These are phyloP conservation scores for Tauraco erythrolophus DNA, from an alignment of 2,113 vertebrate species.

Conservation along the genomic window DNA sequence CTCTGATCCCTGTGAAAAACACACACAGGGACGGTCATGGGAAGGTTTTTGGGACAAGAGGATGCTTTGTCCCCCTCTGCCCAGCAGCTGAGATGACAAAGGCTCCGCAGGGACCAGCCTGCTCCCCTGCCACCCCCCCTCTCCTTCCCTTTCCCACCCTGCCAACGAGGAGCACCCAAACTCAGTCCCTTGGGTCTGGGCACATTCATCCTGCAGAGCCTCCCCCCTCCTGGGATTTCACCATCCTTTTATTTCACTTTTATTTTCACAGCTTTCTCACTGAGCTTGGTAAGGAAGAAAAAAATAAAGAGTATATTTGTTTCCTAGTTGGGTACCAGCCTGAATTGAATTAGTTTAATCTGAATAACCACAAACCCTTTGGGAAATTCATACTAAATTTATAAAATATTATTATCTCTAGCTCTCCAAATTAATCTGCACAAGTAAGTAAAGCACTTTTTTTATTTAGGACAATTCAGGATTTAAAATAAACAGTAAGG, in stretches of 20 bases:
- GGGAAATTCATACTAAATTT: not conserved
- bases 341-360: not conserved
- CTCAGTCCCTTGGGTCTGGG: not conserved
- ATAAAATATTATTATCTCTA: not conserved
- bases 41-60: too few relatives aligned
- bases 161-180: not conserved
- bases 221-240: not conserved
- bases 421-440: not conserved
- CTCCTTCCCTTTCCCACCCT: not conserved
- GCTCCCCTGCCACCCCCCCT: not conserved
- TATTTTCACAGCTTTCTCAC: not conserved
- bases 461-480: not conserved
- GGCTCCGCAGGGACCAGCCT: not conserved
- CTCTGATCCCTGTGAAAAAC: too few relatives aligned
- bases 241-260: fast-evolving
- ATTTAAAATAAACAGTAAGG: not conserved
- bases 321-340: not conserved
- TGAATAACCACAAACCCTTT: not conserved
- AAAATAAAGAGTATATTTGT: not conserved
- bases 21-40: too few relatives aligned
- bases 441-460: not conserved
- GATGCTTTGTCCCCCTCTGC: not conserved
- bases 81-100: not conserved
- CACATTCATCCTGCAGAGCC: not conserved
- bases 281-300: not conserved